Evolutionary conservation across 2,888 invertebrate genomes (phyloP).

Genomic region (Epistrophe eligans): DNA sequence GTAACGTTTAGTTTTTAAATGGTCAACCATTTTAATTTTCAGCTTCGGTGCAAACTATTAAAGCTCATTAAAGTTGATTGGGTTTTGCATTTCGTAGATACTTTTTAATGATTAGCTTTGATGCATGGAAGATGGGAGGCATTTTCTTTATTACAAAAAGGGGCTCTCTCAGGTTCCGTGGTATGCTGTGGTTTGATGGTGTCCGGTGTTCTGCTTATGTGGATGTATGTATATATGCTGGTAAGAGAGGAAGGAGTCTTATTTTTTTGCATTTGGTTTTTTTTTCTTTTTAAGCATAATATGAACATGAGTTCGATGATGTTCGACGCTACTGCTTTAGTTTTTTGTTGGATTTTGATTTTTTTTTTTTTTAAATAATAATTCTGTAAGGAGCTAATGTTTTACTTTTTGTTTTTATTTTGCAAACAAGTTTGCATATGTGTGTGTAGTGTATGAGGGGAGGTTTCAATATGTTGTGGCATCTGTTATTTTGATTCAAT

Average conservation of each 20-base stretch:
- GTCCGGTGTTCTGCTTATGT: conserved; percentile 1
- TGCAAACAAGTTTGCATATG: neutral
- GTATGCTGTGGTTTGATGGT: conserved; percentile 5
- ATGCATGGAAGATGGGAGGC: conserved; percentile 74
- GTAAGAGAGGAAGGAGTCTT: conserved; percentile 37
- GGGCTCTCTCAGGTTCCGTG: neutral
- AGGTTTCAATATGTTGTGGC: conserved; percentile 36
- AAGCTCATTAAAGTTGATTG: conserved; percentile 80
- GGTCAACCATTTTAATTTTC: conserved; percentile 78
- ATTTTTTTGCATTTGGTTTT: conserved; percentile 35
- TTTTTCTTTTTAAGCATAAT: conserved; percentile 54
- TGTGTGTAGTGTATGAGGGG: conserved; percentile 12
- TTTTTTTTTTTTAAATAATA: neutral
- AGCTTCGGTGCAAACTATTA: conserved; percentile 78
- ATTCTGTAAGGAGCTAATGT: conserved; percentile 25
- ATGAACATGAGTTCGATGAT: conserved; percentile 67
- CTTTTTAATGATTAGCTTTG: conserved; percentile 75
- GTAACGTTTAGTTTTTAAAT: conserved; percentile 76
- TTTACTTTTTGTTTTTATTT: neutral
- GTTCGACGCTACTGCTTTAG: conserved; percentile 57
- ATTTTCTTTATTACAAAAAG: conserved; percentile 63
- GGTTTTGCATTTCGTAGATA: conserved; percentile 77
- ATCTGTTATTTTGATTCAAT: conserved; percentile 61
- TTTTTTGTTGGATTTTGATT: conserved; percentile 5
- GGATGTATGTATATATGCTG: neutral